Evolutionary conservation across 1,140 invertebrate species (phyloP), one percentile per base, ranked within the genome.

Genomic region (Penaeus japonicus): DNA sequence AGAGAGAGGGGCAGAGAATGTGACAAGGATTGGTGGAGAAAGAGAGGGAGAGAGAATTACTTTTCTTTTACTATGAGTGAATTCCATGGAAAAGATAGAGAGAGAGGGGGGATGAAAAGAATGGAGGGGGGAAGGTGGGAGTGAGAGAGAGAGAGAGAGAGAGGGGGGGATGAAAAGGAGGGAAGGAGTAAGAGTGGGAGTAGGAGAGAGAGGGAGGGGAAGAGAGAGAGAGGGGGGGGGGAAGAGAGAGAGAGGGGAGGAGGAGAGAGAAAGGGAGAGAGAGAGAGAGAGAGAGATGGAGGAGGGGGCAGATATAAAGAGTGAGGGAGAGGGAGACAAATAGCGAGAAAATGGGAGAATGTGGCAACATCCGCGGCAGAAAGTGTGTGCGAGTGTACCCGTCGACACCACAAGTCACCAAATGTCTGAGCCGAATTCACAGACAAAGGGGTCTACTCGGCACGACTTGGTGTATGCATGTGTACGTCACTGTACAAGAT

Each of bases 271-370:
- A n/a, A 27, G 47, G 30, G 54, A 82, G 22, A 30, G 47, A 82
- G 80, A 57, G 54, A 32, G 75, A 78, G 32, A 78, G 24, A 78
- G 24, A 35, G 24, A 32, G 12, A 35, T 15, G 22, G 62, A 65
- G 35, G 18, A 1, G 53, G 24, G 22, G 70, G 24, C 70, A 30
- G 47, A 65, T 30, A 47, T 15, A 57, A n/a, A 20, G 39, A 75
- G 32, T 12, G 35, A n/a, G 24, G 53, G 47, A 55, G 39, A 24
- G 39, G 10, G 70, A 75, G 7, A 78, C 12, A 73, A 0, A 30
- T 65, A 55, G 73, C 20, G 24, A 85, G 24, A 75, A 53, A 86
- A 47, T 47, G 77, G 62, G 75, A 86, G 77, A 86, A 79, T 75
- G 84, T 73, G 75, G 32, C 77, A 77, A 86, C 84, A 75, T 86